Evolutionary conservation across 2,888 invertebrate genomes (phyloP).

Genomic region (Microdon myrmicae): DNA sequence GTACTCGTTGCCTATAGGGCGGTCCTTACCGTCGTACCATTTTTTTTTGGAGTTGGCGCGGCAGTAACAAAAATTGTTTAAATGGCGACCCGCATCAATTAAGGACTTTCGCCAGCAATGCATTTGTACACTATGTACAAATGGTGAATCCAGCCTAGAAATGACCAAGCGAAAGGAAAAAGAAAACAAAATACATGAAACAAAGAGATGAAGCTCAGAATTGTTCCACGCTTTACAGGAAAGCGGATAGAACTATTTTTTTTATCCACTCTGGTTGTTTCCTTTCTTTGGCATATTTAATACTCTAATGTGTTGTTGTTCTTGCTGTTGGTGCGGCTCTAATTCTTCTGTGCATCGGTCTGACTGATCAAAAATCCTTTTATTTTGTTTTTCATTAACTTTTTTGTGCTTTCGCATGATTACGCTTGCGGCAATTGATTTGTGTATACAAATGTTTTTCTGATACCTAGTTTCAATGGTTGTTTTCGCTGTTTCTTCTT

Average conservation of each 20-base stretch:
- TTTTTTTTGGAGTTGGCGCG: slow-evolving; percentile 43
- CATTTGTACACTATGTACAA: slow-evolving; percentile 25
- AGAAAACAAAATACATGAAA: neutral
- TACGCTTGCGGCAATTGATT: slow-evolving; percentile 45
- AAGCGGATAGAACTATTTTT: too few species aligned
- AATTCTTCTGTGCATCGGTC: too few species aligned
- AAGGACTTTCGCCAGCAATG: slow-evolving; percentile 49
- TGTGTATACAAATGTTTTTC: slow-evolving; percentile 34
- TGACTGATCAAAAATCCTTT: too few species aligned
- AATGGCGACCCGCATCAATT: slow-evolving; percentile 47
- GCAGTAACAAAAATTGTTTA: slow-evolving; percentile 47
- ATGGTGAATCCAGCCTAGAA: too few species aligned
- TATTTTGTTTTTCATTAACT: slow-evolving; percentile 48
- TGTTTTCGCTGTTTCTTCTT: too few species aligned
- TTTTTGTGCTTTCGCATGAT: slow-evolving; percentile 45
- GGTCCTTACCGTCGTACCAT: slow-evolving; percentile 39
- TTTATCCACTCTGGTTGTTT: slow-evolving; percentile 27
- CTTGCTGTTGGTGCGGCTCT: slow-evolving; percentile 8
- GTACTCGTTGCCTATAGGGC: neutral
- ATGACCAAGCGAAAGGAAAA: slow-evolving; percentile 1
- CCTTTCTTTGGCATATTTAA: slow-evolving; percentile 46
- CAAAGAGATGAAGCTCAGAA: slow-evolving; percentile 2
- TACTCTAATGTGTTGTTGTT: slow-evolving; percentile 38
- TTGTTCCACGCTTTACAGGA: too few species aligned
- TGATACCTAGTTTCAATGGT: too few species aligned